phyloP scores from a whole-genome alignment of 2,113 vertebrate species.

The Tenebrosternarchus preto region DNA sequence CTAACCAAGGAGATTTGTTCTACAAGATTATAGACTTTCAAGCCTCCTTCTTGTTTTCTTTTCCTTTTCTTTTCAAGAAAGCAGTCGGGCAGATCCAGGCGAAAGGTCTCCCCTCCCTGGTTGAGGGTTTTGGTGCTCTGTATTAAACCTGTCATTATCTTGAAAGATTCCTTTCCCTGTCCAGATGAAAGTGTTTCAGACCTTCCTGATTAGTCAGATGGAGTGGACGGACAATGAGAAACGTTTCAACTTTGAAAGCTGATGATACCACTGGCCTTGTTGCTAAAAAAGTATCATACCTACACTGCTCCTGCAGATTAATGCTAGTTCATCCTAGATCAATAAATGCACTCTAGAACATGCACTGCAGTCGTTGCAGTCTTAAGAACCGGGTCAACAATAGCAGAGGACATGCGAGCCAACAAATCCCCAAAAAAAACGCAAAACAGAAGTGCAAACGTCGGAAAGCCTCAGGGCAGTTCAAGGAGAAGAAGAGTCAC shows the following conservation, averaged over 20 bases:
- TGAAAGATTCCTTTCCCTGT: not conserved
- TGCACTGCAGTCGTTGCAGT: too few species aligned
- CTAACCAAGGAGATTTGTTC: constrained; percentile 40
- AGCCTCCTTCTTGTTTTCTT: constrained; percentile 17
- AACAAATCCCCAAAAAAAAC: not conserved
- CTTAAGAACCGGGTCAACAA: too few species aligned
- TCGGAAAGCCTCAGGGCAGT: constrained; percentile 37
- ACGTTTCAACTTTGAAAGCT: not conserved
- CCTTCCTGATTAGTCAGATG: not conserved
- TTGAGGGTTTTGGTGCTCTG: constrained; percentile 22
- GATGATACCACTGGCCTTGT: not conserved
- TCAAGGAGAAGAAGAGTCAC: constrained; percentile 49
- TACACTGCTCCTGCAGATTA: not conserved
- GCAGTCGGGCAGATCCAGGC: not conserved
- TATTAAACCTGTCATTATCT: constrained; percentile 43
- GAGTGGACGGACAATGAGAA: not conserved
- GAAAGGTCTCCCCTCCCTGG: constrained; percentile 11
- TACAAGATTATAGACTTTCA: constrained; percentile 41
- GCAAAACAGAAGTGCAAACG: not conserved
- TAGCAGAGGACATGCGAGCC: too few species aligned
- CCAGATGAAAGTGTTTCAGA: constrained; percentile 34
- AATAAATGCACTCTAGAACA: too few species aligned
- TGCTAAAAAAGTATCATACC: not conserved
- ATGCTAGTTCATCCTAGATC: too few species aligned
- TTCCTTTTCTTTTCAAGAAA: not conserved